Base-by-base conservation (phyloP, 2,888 invertebrate species). In the Dusona sp. region DNA sequence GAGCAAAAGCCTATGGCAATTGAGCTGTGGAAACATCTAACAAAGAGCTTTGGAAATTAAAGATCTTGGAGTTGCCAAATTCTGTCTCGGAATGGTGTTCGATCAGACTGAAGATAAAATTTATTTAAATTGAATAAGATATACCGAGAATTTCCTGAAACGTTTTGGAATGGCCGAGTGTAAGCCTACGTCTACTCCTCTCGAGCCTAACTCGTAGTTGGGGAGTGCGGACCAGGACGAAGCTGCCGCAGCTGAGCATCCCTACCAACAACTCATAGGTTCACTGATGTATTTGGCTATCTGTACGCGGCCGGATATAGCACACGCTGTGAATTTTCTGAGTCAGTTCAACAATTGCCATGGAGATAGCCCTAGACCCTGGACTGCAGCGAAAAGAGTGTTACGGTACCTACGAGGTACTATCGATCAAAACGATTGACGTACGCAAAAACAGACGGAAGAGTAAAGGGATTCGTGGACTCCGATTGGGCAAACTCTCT, bases 341-440 rank as follows among this genome's bases (percentile, higher is more conserved):
- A 87, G 88, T 42, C 87, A 89, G 22, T 89, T 88, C 64, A 86
- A 84, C 25, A 45, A 36, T 9, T 36, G 72, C 48, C 74, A 33
- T 33, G 45, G 36, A 22, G 16, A n/a, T n/a, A n/a, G n/a, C n/a
- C n/a, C n/a, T n/a, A 33, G 33, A 33, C 88, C 88, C 38, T 92
- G 93, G 91, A 87, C 77, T 19, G 91, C 90, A 1, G 91, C 91
- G 0, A 91, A 93, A 74, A 82, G 90, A 8, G 88, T 92, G 3
- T 81, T 93, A 22, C 84, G 91, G 4, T 93, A 93, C 64, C 36
- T 92, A 11, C 88, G 87, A 29, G 88, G 87, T 9, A 92, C 90
- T 1, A 65, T 65, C 19, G 51, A 89, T 68, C 42, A 87, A 3
- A 89, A 90, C 38, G n/a, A n/a, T 78, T 92, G 16, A 38, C 67